These are phyloP conservation scores for Alouatta palliata DNA, from an alignment of 2,113 vertebrate genomes.

Conservation along the genomic window DNA sequence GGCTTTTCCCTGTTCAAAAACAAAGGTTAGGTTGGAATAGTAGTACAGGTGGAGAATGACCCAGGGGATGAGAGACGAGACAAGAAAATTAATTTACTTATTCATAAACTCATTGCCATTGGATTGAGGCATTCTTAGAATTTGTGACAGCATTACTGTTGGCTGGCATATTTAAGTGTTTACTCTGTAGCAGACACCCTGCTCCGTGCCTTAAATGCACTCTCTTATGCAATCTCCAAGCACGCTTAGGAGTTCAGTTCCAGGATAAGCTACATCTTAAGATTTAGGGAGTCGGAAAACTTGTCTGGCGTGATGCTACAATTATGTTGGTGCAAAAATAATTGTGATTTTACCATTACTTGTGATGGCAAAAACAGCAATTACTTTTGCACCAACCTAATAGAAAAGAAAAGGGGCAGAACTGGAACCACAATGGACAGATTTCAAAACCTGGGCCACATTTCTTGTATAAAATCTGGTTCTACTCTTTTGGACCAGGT, in stretches of 20 bases:
- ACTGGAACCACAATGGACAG: background rate
- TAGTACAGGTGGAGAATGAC: background rate
- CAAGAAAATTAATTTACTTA: background rate
- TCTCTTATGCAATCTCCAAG: background rate
- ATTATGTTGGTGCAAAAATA: too few relatives aligned
- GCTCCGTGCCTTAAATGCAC: background rate
- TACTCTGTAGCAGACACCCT: background rate
- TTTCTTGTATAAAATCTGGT: background rate
- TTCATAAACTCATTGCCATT: background rate
- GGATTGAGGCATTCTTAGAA: background rate
- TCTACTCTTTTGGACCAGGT: background rate
- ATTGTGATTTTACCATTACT: too few relatives aligned
- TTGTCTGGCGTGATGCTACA: background rate
- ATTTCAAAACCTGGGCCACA: background rate
- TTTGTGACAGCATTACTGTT: background rate
- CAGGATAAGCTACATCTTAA: background rate
- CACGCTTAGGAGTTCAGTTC: background rate
- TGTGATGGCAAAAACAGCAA: too few relatives aligned
- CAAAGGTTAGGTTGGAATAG: background rate
- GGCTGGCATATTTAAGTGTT: background rate
- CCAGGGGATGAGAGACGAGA: fast-evolving
- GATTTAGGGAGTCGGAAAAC: background rate
- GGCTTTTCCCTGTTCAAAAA: background rate
- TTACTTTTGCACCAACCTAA: too few relatives aligned
- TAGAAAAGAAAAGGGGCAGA: background rate